Conservation (phyloP, 2,888 invertebrate species). For the Tetropium fuscum region DNA sequence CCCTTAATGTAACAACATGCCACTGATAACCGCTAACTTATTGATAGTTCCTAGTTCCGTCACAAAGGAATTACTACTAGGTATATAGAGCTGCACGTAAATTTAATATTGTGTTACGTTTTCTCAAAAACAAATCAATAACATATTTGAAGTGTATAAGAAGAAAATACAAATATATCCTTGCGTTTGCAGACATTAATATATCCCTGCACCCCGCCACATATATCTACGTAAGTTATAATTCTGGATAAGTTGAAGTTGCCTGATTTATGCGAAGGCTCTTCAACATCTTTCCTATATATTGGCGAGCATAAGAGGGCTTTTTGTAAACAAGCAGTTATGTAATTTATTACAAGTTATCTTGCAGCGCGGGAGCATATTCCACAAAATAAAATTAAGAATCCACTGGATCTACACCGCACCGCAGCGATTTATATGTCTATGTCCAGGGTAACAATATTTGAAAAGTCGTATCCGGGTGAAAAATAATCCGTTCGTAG, state of each 20-base stretch:
- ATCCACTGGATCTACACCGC: not conserved
- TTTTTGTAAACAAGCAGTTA: conserved; percentile 47
- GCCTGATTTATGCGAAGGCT: conserved; percentile 38
- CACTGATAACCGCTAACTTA: no score
- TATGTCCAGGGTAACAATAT: no score
- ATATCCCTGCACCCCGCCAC: conserved; percentile 23
- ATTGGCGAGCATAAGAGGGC: conserved; percentile 46
- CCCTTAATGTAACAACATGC: no score
- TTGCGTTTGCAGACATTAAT: conserved; percentile 7
- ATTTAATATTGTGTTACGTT: not conserved
- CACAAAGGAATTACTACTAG: no score
- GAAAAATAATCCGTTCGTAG: no score
- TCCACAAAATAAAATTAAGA: conserved; percentile 9
- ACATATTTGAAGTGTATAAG: conserved; percentile 7
- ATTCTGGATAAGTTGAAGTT: conserved; percentile 44
- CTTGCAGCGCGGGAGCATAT: conserved; percentile 19
- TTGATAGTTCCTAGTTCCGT: no score
- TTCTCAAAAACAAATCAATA: conserved; percentile 20
- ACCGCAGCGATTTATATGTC: no score
- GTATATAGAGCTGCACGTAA: no score
- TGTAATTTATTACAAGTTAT: conserved; percentile 45
- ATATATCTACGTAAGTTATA: conserved; percentile 46
- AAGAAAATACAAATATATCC: conserved; percentile 9
- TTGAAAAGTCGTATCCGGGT: no score
- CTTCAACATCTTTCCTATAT: conserved; percentile 37